Evolutionary conservation across 2,888 invertebrate species (phyloP).

Genomic region (Ichneumoninae sp.): DNA sequence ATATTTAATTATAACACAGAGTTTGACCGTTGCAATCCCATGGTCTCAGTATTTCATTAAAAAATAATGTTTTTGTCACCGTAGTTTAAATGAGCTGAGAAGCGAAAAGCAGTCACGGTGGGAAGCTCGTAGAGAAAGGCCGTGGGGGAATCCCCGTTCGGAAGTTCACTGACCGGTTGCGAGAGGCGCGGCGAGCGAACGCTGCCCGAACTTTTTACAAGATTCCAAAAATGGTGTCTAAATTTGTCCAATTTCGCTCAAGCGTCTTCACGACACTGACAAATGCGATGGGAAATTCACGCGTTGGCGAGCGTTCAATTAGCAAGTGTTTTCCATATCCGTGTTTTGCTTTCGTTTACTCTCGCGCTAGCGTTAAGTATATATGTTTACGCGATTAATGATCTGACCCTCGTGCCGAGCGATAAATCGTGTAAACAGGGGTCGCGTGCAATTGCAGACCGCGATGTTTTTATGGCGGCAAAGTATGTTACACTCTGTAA

Average conservation of each 20-base stretch:
- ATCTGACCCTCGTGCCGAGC: conserved; percentile 19
- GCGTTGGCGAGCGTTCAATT: background rate
- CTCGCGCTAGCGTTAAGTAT: background rate
- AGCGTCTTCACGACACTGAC: background rate
- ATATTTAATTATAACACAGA: background rate
- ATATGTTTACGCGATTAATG: background rate
- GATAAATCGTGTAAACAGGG: conserved; percentile 13
- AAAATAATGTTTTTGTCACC: background rate
- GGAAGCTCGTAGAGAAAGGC: too few species aligned
- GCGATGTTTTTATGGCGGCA: conserved; percentile 1
- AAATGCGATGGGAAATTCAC: background rate
- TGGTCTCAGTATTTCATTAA: background rate
- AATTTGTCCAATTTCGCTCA: background rate
- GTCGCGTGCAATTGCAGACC: background rate
- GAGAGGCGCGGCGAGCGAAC: too few species aligned
- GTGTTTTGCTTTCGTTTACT: conserved; percentile 4
- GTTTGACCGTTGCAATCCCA: background rate
- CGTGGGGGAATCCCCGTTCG: background rate
- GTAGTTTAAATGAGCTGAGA: too few species aligned
- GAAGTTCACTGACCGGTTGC: background rate
- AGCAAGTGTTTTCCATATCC: background rate
- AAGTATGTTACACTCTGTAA: background rate
- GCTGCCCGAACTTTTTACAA: background rate
- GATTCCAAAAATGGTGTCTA: background rate
- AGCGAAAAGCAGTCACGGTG: too few species aligned